A percentile compares a stretch with the other conserved stretches of the same genome.
Conservation (phyloP, 2,797 vertebrate species). For the Gobio occitaniae region DNA sequence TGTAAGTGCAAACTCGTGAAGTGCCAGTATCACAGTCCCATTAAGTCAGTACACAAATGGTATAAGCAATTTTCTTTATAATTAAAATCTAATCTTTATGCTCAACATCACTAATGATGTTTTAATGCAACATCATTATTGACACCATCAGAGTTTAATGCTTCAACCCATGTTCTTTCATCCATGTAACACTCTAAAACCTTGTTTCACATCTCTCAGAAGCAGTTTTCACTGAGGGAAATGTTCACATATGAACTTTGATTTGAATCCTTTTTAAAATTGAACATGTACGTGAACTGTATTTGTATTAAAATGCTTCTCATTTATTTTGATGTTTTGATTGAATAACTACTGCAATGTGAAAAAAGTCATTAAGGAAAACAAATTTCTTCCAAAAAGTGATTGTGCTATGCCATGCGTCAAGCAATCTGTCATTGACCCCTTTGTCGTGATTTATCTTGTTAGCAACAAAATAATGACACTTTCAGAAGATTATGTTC, state of each 20-base stretch:
- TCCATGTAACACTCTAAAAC: not conserved
- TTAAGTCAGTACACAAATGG: not conserved
- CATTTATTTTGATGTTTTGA: not conserved
- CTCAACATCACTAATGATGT: not conserved
- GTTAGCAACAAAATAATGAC: slow-evolving; percentile 49
- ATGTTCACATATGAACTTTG: no score
- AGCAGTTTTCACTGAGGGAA: no score
- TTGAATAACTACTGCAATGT: not conserved
- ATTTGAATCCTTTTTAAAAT: no score
- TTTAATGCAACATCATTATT: not conserved
- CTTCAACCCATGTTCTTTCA: not conserved
- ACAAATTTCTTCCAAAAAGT: no score
- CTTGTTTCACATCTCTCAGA: not conserved
- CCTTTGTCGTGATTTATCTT: slow-evolving; percentile 46
- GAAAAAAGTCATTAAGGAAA: no score
- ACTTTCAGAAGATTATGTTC: slow-evolving; percentile 27
- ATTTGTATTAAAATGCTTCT: not conserved
- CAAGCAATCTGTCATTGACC: slow-evolving; percentile 3
- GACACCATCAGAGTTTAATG: not conserved
- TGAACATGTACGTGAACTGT: not conserved
- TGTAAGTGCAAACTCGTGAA: no score
- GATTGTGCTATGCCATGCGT: not conserved
- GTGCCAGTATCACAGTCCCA: not conserved
- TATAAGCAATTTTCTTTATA: not conserved
- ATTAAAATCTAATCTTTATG: not conserved